Conservation (phyloP, 2,113 vertebrate genomes). For the Clarias batrachus region DNA sequence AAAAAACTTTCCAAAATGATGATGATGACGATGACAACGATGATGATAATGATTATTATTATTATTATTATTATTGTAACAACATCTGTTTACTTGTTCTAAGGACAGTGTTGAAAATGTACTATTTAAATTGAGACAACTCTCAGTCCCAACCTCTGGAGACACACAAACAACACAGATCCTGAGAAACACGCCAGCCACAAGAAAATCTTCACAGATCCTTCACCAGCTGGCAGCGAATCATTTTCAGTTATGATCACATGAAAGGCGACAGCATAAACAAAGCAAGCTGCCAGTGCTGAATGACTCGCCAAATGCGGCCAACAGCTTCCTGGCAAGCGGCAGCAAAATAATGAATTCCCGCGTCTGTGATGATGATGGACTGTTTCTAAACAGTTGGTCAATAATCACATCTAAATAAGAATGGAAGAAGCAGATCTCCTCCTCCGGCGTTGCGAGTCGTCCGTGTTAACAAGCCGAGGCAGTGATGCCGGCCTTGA, state of each 20-base stretch:
- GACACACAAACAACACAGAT: neutral
- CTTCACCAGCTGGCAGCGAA: conserved; percentile 17
- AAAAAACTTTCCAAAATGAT: too few species aligned
- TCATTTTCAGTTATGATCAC: conserved; percentile 10
- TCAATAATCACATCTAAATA: conserved; percentile 53
- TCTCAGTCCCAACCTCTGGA: neutral
- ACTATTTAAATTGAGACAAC: neutral
- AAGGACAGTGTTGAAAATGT: neutral
- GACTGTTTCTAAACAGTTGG: conserved; percentile 60
- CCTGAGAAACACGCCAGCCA: neutral
- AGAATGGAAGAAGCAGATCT: conserved; percentile 26
- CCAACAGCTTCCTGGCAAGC: neutral
- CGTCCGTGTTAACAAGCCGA: neutral
- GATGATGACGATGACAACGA: too few species aligned
- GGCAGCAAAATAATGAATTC: conserved; percentile 21
- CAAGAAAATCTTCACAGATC: conserved; percentile 6
- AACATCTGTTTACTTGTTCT: neutral
- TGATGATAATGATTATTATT: too few species aligned
- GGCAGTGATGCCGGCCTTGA: neutral
- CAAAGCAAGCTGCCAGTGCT: conserved; percentile 29
- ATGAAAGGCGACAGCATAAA: conserved; percentile 21
- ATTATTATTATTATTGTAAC: too few species aligned
- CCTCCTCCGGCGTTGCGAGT: neutral
- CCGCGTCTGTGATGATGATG: conserved; percentile 54
- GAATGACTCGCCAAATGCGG: neutral